A percentile compares a stretch with the other conserved stretches of the same genome.
Evolutionary conservation across 1,140 invertebrate genomes (phyloP).

Genomic region (Pseudomyrmex cubaensis): DNA sequence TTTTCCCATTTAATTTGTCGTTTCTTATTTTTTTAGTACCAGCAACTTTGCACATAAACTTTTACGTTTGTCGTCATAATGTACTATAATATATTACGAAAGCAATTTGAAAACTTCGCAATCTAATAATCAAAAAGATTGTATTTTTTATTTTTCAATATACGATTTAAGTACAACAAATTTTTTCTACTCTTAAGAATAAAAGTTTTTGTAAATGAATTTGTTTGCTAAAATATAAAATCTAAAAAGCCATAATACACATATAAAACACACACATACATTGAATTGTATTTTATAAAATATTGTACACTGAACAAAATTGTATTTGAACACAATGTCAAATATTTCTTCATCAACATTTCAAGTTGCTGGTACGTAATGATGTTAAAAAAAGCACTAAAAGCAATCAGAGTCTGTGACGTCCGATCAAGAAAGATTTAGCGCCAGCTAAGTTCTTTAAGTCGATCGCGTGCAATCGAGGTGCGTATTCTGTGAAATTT

Average conservation of each 20-base stretch:
- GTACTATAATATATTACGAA: slow-evolving; percentile 11
- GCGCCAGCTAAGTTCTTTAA: neutral
- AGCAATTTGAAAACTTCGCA: too few species aligned
- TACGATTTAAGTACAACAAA: too few species aligned
- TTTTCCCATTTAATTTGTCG: neutral
- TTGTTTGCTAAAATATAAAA: neutral
- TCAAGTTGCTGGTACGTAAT: slow-evolving; percentile 21
- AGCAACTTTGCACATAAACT: slow-evolving; percentile 10
- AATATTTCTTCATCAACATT: slow-evolving; percentile 19
- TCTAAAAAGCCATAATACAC: neutral
- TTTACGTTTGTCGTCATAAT: neutral
- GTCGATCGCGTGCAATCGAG: slow-evolving; percentile 28
- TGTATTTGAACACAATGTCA: slow-evolving; percentile 18
- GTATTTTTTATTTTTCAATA: too few species aligned
- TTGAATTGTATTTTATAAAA: slow-evolving; percentile 2
- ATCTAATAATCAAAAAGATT: too few species aligned
- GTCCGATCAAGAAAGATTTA: slow-evolving; percentile 6
- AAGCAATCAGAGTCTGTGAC: slow-evolving; percentile 9
- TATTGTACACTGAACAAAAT: slow-evolving; percentile 1
- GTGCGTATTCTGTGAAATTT: neutral
- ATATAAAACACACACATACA: neutral
- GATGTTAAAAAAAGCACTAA: neutral
- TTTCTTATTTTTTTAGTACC: slow-evolving; percentile 24
- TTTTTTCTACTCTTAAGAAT: too few species aligned
- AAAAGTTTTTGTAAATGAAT: too few species aligned